Base-by-base conservation (phyloP, 2,113 vertebrate genomes). In the Pipra filicauda region DNA sequence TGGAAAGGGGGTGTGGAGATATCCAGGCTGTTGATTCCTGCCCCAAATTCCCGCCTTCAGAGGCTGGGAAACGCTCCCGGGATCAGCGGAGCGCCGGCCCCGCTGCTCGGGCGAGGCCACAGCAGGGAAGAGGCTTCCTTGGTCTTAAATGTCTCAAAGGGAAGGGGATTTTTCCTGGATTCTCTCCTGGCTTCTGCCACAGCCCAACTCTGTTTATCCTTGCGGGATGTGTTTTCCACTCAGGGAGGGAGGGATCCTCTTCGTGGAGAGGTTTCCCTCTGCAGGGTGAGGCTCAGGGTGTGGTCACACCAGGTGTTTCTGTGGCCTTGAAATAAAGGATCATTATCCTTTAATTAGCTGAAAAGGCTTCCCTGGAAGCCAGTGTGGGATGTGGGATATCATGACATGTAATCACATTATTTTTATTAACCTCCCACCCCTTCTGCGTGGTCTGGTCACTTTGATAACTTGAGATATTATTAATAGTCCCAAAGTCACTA, bases 21-120 rank as follows among this genome's bases (percentile, higher is more conserved):
- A 1, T 15, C 46, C 41, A 28, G 37, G 41, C 39, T 24, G 1
- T 16, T 11, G 24, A 9, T 24, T 7, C 18, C 49, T 64, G 88
- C 39, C 78, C 82, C 64, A 15, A 59, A 24, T 33, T 61, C 41
- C 28, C 0, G 0, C 9, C 41, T n/a, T 27, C 41, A 20, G 14
- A 0, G 0, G 35, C 48, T 51, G 79, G 28, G 9, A 8, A 30
- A 3, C 6, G 39, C 74, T 52, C 35, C 46, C 12, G 8, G 65
- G 24, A 11, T 20, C 65, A 33, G 43, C 0, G 1, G 44, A 22
- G 55, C 28, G 22, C 17, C 0, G 9, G n/a, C 75, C 72, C n/a
- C 3, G 0, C 41, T 9, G 49, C 62, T 48, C 66, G 22, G 66
- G 39, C 5, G 3, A 22, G 76, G 9, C 8, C 28, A 7, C 20